Percentiles rank a stretch among this genome's conserved stretches.
phyloP scores from a whole-genome alignment of 37 sponge, comb jelly and placozoan species.

The Geodia barretti region DNA sequence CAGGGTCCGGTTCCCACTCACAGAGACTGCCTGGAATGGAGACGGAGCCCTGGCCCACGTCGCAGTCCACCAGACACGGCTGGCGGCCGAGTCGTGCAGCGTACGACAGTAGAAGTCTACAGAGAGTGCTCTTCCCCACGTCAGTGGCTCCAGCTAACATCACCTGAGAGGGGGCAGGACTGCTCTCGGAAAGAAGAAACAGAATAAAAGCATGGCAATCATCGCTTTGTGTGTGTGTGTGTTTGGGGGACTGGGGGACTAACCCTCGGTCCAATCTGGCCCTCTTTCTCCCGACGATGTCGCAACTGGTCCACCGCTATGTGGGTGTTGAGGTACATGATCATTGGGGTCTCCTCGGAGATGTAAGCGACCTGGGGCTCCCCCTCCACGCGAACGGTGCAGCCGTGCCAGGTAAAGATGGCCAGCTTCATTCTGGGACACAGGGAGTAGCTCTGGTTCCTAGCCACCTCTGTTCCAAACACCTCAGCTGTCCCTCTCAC shows the following conservation, averaged over 20 bases:
- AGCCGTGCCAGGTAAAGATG: slow-evolving; percentile 90
- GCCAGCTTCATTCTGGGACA: slow-evolving; percentile 68
- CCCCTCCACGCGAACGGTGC: slow-evolving; percentile 69
- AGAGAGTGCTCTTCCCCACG: slow-evolving; percentile 95
- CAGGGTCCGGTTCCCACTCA: slow-evolving; percentile 4
- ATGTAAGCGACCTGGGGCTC: slow-evolving; percentile 66
- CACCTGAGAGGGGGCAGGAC: no score
- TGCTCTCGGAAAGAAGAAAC: no score
- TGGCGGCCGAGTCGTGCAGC: slow-evolving; percentile 78
- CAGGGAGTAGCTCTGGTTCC: slow-evolving; percentile 66
- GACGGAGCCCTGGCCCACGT: slow-evolving; percentile 89
- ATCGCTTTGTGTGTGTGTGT: background rate
- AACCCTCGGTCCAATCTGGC: slow-evolving; percentile 76
- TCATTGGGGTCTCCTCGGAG: slow-evolving; percentile 89
- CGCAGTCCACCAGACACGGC: slow-evolving; percentile 86
- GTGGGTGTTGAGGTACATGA: slow-evolving; percentile 88
- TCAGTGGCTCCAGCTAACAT: slow-evolving; percentile 87
- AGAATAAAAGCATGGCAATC: no score
- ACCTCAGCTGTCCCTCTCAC: slow-evolving; percentile 87
- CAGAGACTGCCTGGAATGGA: slow-evolving; percentile 83
- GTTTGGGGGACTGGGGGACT: background rate
- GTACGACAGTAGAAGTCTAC: slow-evolving; percentile 83
- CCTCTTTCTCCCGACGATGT: slow-evolving; percentile 51
- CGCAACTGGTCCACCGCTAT: slow-evolving; percentile 85
- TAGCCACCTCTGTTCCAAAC: slow-evolving; percentile 92